A percentile compares a stretch with the other conserved stretches of the same genome.
Evolutionary conservation across 2,888 invertebrate genomes (phyloP).

Genomic region (Synanthedon andrenaeformis): DNA sequence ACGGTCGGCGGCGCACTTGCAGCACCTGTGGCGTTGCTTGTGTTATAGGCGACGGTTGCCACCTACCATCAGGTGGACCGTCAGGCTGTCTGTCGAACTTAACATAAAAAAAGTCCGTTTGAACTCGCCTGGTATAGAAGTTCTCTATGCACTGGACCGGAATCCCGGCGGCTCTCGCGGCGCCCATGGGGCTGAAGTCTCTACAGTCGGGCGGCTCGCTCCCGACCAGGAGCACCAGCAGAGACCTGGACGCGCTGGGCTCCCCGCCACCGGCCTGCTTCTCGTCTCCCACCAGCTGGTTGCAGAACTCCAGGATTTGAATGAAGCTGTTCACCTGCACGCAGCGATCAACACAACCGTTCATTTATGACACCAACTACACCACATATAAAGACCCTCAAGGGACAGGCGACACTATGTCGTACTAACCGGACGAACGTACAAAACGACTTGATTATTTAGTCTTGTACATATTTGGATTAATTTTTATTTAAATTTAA

Average conservation of each 20-base stretch:
- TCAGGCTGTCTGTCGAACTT: too few relatives aligned
- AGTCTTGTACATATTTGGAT: too few relatives aligned
- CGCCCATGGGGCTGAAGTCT: constrained; percentile 80
- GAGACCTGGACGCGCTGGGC: constrained; percentile 39
- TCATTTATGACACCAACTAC: constrained; percentile 26
- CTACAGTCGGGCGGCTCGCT: constrained; percentile 68
- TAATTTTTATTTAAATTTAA: too few relatives aligned
- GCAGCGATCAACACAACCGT: constrained; percentile 20
- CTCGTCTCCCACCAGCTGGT: constrained; percentile 73
- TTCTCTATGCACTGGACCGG: constrained; percentile 84
- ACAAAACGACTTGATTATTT: too few relatives aligned
- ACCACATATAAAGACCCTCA: too few relatives aligned
- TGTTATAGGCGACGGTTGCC: too few relatives aligned
- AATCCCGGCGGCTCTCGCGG: constrained; percentile 84
- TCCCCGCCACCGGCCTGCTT: constrained; percentile 51
- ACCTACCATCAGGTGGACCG: too few relatives aligned
- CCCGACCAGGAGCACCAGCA: constrained; percentile 85
- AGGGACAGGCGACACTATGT: too few relatives aligned
- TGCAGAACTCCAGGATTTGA: constrained; percentile 86
- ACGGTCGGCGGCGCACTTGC: too few relatives aligned
- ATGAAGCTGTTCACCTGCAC: constrained; percentile 74
- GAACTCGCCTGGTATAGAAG: constrained; percentile 76
- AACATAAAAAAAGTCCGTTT: too few relatives aligned
- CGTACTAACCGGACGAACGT: too few relatives aligned
- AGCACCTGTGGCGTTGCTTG: too few relatives aligned